These are phyloP conservation scores for Calephelis perditalis DNA, from an alignment of 2,888 invertebrate species.

Conservation along the genomic window DNA sequence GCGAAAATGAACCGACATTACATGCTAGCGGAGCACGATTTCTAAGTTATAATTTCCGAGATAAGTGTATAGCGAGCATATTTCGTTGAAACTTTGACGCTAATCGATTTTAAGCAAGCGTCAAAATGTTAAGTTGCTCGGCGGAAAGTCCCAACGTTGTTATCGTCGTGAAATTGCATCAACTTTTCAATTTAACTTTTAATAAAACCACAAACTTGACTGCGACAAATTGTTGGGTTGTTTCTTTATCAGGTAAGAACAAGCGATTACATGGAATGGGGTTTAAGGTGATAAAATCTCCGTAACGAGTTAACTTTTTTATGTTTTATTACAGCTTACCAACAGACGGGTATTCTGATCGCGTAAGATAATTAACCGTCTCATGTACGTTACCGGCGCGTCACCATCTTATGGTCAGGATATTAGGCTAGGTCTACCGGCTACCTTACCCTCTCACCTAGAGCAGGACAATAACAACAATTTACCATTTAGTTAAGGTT, in stretches of 20 bases:
- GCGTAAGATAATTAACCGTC: too few relatives aligned
- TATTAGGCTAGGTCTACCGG: too few relatives aligned
- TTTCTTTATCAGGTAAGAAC: not conserved
- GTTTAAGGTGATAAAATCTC: too few relatives aligned
- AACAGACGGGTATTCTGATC: too few relatives aligned
- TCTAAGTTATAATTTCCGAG: not conserved
- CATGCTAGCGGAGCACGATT: not conserved
- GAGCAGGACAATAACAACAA: too few relatives aligned
- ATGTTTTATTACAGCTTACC: too few relatives aligned
- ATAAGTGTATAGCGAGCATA: not conserved
- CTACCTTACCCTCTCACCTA: too few relatives aligned
- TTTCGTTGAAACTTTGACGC: not conserved
- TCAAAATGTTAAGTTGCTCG: slow-evolving; percentile 4
- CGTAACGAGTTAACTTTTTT: too few relatives aligned
- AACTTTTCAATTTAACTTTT: slow-evolving; percentile 17
- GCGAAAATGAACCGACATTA: not conserved
- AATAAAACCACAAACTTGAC: slow-evolving; percentile 4
- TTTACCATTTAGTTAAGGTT: too few relatives aligned
- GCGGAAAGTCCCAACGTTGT: slow-evolving; percentile 5
- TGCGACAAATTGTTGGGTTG: slow-evolving; percentile 1
- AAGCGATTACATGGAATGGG: too few relatives aligned
- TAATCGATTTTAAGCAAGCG: slow-evolving; percentile 5
- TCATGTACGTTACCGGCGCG: too few relatives aligned
- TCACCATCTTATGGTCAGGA: too few relatives aligned
- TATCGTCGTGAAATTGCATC: slow-evolving; percentile 10